Conservation (phyloP, 2,888 invertebrate species). For the Lycocerus yunnanus region DNA sequence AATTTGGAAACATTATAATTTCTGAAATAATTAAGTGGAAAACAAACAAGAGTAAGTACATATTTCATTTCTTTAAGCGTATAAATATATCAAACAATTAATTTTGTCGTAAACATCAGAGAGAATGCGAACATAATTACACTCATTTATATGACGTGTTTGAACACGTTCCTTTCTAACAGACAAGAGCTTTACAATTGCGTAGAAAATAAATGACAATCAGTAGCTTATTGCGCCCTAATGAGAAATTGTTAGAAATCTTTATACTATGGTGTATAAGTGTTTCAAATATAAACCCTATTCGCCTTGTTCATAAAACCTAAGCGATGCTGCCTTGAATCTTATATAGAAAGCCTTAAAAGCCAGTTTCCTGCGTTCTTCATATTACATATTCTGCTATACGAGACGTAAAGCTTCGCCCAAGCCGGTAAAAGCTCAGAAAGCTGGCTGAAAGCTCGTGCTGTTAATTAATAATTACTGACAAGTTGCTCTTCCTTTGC, state of each 20-base stretch:
- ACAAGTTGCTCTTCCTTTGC: slow-evolving; percentile 59
- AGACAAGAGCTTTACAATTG: slow-evolving; percentile 54
- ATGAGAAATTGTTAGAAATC: slow-evolving; percentile 57
- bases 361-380: slow-evolving; percentile 38
- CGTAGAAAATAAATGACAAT: slow-evolving; percentile 56
- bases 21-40: slow-evolving; percentile 21
- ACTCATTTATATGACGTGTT: slow-evolving; percentile 52
- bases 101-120: slow-evolving; percentile 29
- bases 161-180: slow-evolving; percentile 44
- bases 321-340: slow-evolving; percentile 4
- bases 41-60: slow-evolving; percentile 23
- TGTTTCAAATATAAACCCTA: slow-evolving; percentile 39
- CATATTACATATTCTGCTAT: slow-evolving; percentile 54
- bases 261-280: slow-evolving; percentile 43
- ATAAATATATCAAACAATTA: slow-evolving; percentile 35
- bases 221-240: slow-evolving; percentile 54
- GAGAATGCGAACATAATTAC: slow-evolving; percentile 43
- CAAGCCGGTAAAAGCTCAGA: slow-evolving; percentile 59
- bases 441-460: slow-evolving; percentile 58
- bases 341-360: slow-evolving; percentile 29
- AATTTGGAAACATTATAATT: not conserved
- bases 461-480: slow-evolving; percentile 62
- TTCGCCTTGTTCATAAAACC: slow-evolving; percentile 30
- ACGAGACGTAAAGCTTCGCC: slow-evolving; percentile 52
- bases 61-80: slow-evolving; percentile 28